Evolutionary conservation across 2,888 invertebrate species (phyloP).

Genomic region (Lasioglossum malachurum): DNA sequence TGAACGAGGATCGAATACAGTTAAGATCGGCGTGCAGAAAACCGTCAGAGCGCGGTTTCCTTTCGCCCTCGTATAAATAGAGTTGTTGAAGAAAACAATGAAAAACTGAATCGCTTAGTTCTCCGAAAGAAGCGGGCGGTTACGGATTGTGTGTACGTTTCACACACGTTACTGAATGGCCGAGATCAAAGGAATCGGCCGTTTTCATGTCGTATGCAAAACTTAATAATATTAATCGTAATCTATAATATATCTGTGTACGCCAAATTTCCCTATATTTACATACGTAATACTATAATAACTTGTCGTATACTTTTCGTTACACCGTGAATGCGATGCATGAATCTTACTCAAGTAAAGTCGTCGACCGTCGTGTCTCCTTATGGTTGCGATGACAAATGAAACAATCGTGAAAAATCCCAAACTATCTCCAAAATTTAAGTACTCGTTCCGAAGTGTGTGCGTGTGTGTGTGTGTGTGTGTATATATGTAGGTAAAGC

Average conservation of each 20-base stretch:
- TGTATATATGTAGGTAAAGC: background rate
- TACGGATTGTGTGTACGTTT: slow-evolving; percentile 7
- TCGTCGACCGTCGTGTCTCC: background rate
- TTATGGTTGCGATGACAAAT: background rate
- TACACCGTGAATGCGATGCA: slow-evolving; percentile 60
- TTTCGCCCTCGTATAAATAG: slow-evolving; percentile 5
- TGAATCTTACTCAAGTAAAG: slow-evolving; percentile 23
- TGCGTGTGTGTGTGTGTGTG: no score
- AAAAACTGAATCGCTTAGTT: slow-evolving; percentile 17
- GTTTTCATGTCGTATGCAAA: slow-evolving; percentile 39
- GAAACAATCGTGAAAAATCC: background rate
- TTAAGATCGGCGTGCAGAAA: slow-evolving; percentile 1
- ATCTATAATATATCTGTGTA: slow-evolving; percentile 63
- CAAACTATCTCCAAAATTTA: background rate
- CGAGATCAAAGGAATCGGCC: slow-evolving; percentile 27
- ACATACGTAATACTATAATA: slow-evolving; percentile 80
- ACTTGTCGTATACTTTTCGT: slow-evolving; percentile 81
- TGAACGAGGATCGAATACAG: slow-evolving; percentile 9
- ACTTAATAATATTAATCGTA: slow-evolving; percentile 56
- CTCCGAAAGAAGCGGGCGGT: background rate
- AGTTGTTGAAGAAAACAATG: slow-evolving; percentile 5
- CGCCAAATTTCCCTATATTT: slow-evolving; percentile 77
- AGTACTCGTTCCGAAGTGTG: background rate
- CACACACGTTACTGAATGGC: slow-evolving; percentile 6
- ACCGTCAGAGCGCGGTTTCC: background rate